Evolutionary conservation across 2,797 vertebrate species (phyloP).

Genomic region (Acipenser transmontanus): DNA sequence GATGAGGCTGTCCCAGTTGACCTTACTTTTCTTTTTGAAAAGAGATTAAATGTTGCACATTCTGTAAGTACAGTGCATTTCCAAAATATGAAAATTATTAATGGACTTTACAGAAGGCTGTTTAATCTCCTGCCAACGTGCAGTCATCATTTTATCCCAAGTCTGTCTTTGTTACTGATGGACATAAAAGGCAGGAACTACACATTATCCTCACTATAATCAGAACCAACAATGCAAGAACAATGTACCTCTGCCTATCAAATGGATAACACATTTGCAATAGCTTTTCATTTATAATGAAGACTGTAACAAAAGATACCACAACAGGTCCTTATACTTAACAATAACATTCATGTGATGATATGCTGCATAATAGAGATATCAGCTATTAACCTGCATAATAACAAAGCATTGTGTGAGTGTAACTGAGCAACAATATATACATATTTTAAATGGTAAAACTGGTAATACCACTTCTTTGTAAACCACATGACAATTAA

Average conservation of each 20-base stretch:
- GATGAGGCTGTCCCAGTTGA: constrained; percentile 73
- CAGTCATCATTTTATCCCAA: constrained; percentile 78
- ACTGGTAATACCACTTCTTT: too few relatives aligned
- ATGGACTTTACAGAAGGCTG: constrained; percentile 68
- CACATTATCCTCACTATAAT: constrained; percentile 57
- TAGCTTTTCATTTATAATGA: constrained; percentile 50
- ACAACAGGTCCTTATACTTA: constrained; percentile 48
- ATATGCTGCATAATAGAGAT: constrained; percentile 14
- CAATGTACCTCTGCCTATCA: constrained; percentile 48
- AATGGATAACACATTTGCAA: constrained; percentile 38
- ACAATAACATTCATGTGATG: constrained; percentile 49
- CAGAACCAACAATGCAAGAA: constrained; percentile 49
- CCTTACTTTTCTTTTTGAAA: constrained; percentile 67
- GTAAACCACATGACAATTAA: too few relatives aligned
- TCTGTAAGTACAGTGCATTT: constrained; percentile 79
- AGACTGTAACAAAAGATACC: constrained; percentile 48
- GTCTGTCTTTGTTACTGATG: constrained; percentile 73
- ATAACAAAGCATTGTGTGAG: constrained; percentile 23
- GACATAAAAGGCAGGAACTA: constrained; percentile 66
- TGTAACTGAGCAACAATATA: too few relatives aligned
- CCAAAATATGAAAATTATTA: constrained; percentile 95
- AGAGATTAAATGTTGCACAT: constrained; percentile 87
- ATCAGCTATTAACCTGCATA: too few relatives aligned
- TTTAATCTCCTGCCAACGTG: constrained; percentile 84
- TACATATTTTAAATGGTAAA: too few relatives aligned